These are phyloP conservation scores for Leptodactylus fuscus DNA, from an alignment of 2,113 vertebrate genomes.

Conservation along the genomic window DNA sequence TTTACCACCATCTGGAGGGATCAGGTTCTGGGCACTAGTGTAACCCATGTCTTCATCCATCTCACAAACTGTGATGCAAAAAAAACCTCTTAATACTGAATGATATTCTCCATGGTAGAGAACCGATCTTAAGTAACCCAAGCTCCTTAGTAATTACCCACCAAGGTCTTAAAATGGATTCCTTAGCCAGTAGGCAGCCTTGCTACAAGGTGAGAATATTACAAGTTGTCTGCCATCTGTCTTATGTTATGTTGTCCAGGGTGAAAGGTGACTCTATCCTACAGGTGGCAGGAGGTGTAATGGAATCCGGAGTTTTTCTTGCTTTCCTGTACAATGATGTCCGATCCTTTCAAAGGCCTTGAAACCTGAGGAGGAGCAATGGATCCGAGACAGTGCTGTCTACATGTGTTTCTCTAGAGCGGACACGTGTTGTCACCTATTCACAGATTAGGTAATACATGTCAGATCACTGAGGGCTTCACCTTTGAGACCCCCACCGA, in stretches of 20 bases:
- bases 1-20: not conserved
- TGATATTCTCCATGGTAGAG: too few relatives aligned
- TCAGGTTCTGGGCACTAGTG: not conserved
- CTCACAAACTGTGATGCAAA: not conserved
- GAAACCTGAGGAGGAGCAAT: too few relatives aligned
- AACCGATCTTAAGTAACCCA: too few relatives aligned
- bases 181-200: not conserved
- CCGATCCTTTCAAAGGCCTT: not conserved
- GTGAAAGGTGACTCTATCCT: not conserved
- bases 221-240: not conserved
- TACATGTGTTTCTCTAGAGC: not conserved
- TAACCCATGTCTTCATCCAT: not conserved
- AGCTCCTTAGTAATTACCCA: not conserved
- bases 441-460: too few relatives aligned
- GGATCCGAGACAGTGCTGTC: not conserved
- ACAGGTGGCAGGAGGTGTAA: not conserved
- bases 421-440: too few relatives aligned
- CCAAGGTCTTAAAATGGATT: not conserved
- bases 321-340: not conserved
- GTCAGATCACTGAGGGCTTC: too few relatives aligned
- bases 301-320: not conserved
- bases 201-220: not conserved
- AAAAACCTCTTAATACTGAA: not conserved
- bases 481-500: too few relatives aligned
- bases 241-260: not conserved